phyloP scores from a whole-genome alignment of 2,113 vertebrate species.

The Clarias gariepinus region DNA sequence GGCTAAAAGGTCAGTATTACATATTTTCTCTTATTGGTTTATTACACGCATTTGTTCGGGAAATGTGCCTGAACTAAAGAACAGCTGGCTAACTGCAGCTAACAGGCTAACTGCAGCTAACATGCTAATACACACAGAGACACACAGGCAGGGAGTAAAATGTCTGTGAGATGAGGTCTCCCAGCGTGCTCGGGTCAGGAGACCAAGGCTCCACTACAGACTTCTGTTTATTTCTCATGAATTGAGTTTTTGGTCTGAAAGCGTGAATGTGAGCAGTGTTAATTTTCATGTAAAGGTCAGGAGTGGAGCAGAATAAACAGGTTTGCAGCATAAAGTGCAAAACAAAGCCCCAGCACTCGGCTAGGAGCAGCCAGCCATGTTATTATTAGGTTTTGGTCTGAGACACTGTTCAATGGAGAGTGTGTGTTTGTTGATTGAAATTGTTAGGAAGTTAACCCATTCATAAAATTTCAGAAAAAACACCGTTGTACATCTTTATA shows the following conservation, averaged over 20 bases:
- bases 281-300: neutral
- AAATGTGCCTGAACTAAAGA: neutral
- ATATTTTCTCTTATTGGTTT: neutral
- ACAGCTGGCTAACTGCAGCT: neutral
- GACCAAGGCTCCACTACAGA: neutral
- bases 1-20: slow-evolving; percentile 30
- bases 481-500: neutral
- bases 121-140: neutral
- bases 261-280: too few species aligned
- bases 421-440: neutral
- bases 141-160: neutral
- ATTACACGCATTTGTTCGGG: neutral
- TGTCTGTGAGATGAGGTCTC: neutral
- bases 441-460: neutral
- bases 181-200: neutral
- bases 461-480: neutral
- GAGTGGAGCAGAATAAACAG: neutral
- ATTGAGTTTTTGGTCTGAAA: neutral
- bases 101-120: neutral
- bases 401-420: neutral
- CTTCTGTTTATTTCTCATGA: neutral
- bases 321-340: neutral
- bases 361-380: neutral
- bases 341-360: slow-evolving; percentile 13
- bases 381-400: too few species aligned